Base-by-base conservation (phyloP, 2,113 vertebrate species). In the Petrocephalus microphthalmus region DNA sequence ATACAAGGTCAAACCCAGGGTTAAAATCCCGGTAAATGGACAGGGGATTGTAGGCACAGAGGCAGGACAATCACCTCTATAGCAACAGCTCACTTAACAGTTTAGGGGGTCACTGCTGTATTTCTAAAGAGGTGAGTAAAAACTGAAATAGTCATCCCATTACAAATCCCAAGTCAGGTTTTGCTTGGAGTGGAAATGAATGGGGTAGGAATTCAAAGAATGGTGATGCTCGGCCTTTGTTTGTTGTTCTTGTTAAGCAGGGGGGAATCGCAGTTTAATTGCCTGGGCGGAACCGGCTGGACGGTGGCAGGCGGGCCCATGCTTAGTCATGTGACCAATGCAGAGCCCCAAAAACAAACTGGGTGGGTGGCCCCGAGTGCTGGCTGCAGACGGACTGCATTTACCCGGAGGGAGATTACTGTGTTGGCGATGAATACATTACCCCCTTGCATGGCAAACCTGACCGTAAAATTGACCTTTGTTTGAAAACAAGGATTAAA, bases 341-440 rank as follows among this genome's bases (percentile, higher is more conserved):
- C 71, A 88, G 87, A 88, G 37, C 89, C 54, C 89, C 89, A 42
- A 88, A 52, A 22, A 87, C 86, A 84, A 19, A n/a, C 89, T 74
- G 88, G 42, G 87, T 91, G 90, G 88, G 87, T 91, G 92, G 90
- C 87, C 82, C 85, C 0, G 7, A 7, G 74, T 29, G 64, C 71
- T 51, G 57, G 83, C 37, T 88, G 33, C 17, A 85, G 88, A 85
- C 45, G 53, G 29, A 37, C 56, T 49, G 56, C 15, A 6, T 67
- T 53, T 64, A 20, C 49, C 22, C 57, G 67, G 33, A 74, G 11
- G 64, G 25, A 83, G 33, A 42, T 29, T 74, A 45, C 33, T 45
- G 71, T 53, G n/a, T 13, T 2, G 47, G 54, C 20, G 56, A 64
- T 64, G 37, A 87, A 87, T n/a, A 1, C 54, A 11, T 22, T 0